Evolutionary conservation across 2,888 invertebrate genomes (phyloP).

Genomic region (Brassicogethes aeneus): DNA sequence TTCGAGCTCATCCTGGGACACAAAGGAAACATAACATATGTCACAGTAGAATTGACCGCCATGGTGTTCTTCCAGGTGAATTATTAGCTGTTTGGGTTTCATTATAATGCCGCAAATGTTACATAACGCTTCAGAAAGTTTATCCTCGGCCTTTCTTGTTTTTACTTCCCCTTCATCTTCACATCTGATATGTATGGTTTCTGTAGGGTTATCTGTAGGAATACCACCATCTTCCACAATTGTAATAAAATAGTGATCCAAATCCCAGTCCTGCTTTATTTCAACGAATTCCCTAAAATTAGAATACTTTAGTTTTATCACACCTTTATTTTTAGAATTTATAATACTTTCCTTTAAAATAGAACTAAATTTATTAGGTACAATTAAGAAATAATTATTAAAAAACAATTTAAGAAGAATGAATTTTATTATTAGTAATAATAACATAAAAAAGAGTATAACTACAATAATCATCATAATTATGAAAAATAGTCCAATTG

Average conservation of each 20-base stretch:
- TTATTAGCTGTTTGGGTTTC: conserved; percentile 2
- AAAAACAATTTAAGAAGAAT: too few species aligned
- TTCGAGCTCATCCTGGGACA: conserved; percentile 4
- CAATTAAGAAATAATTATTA: too few species aligned
- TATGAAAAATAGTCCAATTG: too few species aligned
- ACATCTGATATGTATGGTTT: neutral
- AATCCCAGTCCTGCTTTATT: neutral
- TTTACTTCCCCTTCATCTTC: conserved; percentile 1
- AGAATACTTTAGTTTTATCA: too few species aligned
- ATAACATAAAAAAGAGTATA: too few species aligned
- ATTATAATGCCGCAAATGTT: conserved; percentile 15
- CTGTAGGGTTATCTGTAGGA: neutral
- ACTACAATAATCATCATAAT: too few species aligned
- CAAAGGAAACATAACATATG: conserved; percentile 21
- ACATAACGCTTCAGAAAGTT: conserved; percentile 9
- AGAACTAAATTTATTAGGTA: too few species aligned
- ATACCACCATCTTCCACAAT: neutral
- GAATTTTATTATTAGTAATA: too few species aligned
- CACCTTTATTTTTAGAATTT: too few species aligned
- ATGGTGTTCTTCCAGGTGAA: conserved; percentile 13
- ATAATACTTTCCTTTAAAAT: too few species aligned
- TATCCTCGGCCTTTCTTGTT: too few species aligned
- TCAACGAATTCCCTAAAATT: neutral
- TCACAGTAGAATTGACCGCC: conserved; percentile 22
- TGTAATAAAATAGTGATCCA: neutral